These are phyloP conservation scores for Poecilus cupreus DNA, from an alignment of 2,888 invertebrate genomes.

Conservation along the genomic window DNA sequence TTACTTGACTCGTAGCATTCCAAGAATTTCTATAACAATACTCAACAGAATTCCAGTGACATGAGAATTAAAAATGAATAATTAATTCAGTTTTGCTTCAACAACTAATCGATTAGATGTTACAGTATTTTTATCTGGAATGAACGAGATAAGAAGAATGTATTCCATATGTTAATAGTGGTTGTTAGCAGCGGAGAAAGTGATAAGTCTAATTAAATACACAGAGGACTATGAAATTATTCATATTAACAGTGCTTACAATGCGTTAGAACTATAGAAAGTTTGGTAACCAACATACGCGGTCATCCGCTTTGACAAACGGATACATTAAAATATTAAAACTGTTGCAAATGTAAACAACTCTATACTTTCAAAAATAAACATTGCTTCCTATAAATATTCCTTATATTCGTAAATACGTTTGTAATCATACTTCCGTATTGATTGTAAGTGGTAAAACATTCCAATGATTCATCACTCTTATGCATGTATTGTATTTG, in stretches of 20 bases:
- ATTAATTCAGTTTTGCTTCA: not conserved
- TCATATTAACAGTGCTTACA: constrained; percentile 2
- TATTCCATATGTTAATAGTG: not conserved
- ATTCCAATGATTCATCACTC: not conserved
- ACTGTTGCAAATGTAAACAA: constrained; percentile 1
- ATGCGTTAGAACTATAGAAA: constrained; percentile 14
- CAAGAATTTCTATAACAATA: constrained; percentile 7
- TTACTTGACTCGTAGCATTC: not conserved
- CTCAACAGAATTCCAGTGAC: not conserved
- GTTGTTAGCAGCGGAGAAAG: not conserved
- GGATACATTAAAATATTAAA: constrained; percentile 27
- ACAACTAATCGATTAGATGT: not conserved
- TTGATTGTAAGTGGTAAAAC: not conserved
- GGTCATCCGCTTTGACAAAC: constrained; percentile 26
- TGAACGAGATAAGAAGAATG: not conserved
- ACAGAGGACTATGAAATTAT: constrained; percentile 19
- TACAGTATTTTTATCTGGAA: not conserved
- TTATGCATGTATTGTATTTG: not conserved
- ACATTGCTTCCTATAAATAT: not conserved
- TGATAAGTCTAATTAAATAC: constrained; percentile 23
- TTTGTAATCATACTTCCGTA: not conserved
- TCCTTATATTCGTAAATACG: not conserved
- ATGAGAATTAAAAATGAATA: constrained; percentile 18
- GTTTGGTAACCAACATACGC: constrained; percentile 26
- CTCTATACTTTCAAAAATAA: constrained; percentile 26